A percentile compares a stretch with the other conserved stretches of the same genome.
Evolutionary conservation across 1,140 invertebrate species (phyloP).

Genomic region (Ganaspis sp.): DNA sequence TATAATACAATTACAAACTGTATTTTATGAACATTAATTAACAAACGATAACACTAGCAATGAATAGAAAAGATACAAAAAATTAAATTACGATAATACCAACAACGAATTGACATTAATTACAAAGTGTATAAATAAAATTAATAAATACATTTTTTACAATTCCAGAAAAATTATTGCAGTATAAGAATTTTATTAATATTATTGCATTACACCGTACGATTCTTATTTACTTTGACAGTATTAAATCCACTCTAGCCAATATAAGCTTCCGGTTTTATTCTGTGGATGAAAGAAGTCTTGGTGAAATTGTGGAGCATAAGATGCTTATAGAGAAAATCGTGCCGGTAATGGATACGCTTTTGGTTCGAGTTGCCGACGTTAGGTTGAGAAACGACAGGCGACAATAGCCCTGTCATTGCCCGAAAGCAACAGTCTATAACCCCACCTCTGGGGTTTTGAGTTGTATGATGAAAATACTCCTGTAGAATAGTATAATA

Average conservation of each 20-base stretch:
- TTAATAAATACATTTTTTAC: too few species aligned
- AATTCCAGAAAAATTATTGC: too few species aligned
- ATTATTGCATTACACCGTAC: too few species aligned
- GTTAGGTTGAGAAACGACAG: constrained; percentile 57
- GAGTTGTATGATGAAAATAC: constrained; percentile 52
- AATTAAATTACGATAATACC: too few species aligned
- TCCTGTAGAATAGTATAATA: constrained; percentile 47
- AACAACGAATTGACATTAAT: too few species aligned
- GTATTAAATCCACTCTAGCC: neutral
- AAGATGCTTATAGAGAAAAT: neutral
- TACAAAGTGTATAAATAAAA: too few species aligned
- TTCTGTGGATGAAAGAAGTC: neutral
- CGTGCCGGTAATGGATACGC: constrained; percentile 56
- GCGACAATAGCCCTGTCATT: constrained; percentile 62
- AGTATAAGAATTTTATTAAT: too few species aligned
- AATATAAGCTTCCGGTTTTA: neutral
- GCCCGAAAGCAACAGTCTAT: constrained; percentile 39
- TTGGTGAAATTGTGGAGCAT: constrained; percentile 11
- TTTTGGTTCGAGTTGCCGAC: constrained; percentile 52
- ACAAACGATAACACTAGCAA: too few species aligned
- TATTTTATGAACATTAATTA: too few species aligned
- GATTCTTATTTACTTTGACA: neutral
- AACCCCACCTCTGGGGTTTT: constrained; percentile 8
- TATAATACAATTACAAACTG: too few species aligned
- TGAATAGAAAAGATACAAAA: too few species aligned